These are phyloP conservation scores for Holcopasites calliopsidis DNA, from an alignment of 1,140 invertebrate genomes.

Conservation along the genomic window DNA sequence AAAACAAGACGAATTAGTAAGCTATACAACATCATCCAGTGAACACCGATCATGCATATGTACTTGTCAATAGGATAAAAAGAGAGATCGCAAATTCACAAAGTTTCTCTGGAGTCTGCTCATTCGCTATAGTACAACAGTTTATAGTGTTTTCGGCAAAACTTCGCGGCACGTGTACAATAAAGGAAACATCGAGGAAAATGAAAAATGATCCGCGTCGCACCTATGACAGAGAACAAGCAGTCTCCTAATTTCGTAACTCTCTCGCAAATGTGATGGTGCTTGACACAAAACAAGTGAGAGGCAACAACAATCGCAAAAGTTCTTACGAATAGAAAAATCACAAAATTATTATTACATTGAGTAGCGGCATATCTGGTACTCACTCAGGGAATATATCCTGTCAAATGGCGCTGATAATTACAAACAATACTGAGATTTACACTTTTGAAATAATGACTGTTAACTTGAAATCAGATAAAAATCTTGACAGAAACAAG, in stretches of 20 bases:
- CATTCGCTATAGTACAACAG: conserved; percentile 31
- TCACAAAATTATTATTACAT: conserved; percentile 77
- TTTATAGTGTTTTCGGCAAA: not conserved
- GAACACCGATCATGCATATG: conserved; percentile 75
- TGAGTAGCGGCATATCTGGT: conserved; percentile 79
- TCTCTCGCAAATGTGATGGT: conserved; percentile 66
- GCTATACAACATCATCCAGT: conserved; percentile 31
- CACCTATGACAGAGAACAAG: conserved; percentile 55
- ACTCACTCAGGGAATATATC: conserved; percentile 80
- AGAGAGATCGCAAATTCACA: conserved; percentile 53
- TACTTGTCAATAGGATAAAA: conserved; percentile 52
- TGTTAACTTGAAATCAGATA: conserved; percentile 76
- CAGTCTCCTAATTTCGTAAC: conserved; percentile 60
- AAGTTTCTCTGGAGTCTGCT: conserved; percentile 62
- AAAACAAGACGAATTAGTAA: conserved; percentile 55
- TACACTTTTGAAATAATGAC: conserved; percentile 79
- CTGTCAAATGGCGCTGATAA: conserved; percentile 80
- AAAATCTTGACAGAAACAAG: conserved; percentile 66
- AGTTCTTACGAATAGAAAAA: conserved; percentile 70
- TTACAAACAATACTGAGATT: conserved; percentile 80
- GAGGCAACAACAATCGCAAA: conserved; percentile 50
- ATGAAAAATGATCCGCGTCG: not conserved
- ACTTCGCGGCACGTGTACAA: not conserved
- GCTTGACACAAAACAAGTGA: conserved; percentile 77
- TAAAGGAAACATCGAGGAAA: not conserved